A percentile compares a stretch with the other conserved stretches of the same genome.
Evolutionary conservation across 2,888 invertebrate species (phyloP).

Genomic region (Oxycera nigricornis): DNA sequence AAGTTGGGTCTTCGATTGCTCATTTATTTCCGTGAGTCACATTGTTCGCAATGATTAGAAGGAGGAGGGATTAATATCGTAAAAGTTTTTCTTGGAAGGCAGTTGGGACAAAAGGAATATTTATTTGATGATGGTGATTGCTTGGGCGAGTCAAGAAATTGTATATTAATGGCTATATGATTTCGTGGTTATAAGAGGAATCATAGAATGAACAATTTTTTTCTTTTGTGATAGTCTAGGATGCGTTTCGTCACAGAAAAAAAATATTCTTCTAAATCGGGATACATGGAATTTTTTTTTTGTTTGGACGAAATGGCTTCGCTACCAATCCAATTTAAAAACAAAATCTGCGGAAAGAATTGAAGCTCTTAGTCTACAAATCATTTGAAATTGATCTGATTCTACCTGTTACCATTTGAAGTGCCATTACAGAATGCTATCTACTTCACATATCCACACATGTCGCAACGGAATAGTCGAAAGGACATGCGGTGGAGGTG

Average conservation of each 20-base stretch:
- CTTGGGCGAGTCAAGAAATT: not conserved
- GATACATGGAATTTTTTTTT: too few species aligned
- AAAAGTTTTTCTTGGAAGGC: constrained; percentile 30
- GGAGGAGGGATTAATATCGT: constrained; percentile 17
- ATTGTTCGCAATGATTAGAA: constrained; percentile 3
- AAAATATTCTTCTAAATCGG: too few species aligned
- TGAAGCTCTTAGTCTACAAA: not conserved
- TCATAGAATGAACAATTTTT: too few species aligned
- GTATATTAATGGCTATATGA: not conserved
- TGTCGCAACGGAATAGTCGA: not conserved
- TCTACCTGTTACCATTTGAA: not conserved
- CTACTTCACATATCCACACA: not conserved
- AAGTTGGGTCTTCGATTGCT: constrained; percentile 5
- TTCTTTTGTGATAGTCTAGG: too few species aligned
- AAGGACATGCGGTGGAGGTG: constrained; percentile 32
- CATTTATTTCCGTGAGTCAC: not conserved
- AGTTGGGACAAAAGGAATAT: not conserved
- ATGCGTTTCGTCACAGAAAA: too few species aligned
- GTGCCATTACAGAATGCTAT: not conserved
- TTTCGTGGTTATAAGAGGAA: not conserved
- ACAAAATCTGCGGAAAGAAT: too few species aligned
- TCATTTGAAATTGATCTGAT: not conserved
- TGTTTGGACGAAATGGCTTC: too few species aligned
- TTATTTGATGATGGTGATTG: not conserved
- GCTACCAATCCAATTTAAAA: too few species aligned